Conservation (phyloP, 1,140 invertebrate genomes). For the Drosophila willistoni region DNA sequence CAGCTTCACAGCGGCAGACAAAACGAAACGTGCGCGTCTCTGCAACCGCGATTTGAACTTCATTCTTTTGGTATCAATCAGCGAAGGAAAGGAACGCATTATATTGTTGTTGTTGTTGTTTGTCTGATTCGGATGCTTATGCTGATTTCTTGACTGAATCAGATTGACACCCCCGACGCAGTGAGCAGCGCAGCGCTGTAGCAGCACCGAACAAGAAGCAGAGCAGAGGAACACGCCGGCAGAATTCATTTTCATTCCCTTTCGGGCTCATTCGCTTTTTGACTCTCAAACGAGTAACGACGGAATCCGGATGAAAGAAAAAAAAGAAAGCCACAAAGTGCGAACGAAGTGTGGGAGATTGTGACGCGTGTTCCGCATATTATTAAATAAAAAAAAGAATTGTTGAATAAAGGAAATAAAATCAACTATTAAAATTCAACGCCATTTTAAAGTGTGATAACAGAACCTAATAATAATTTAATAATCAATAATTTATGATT, state of each 20-base stretch:
- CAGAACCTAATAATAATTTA: conserved; percentile 9
- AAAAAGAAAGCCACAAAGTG: conserved; percentile 26
- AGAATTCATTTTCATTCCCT: conserved; percentile 82
- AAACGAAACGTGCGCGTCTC: conserved; percentile 53
- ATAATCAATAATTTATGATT: conserved; percentile 5
- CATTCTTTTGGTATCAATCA: conserved; percentile 81
- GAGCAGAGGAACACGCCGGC: conserved; percentile 52
- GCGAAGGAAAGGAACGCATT: conserved; percentile 36
- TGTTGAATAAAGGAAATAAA: conserved; percentile 30
- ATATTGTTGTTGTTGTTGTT: conserved; percentile 26
- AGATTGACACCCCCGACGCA: conserved; percentile 58
- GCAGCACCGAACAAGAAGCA: conserved; percentile 37
- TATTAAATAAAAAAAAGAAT: conserved; percentile 13
- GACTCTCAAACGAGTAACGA: conserved; percentile 82
- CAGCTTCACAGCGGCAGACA: conserved; percentile 30
- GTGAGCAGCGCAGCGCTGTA: conserved; percentile 37
- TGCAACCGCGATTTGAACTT: conserved; percentile 65
- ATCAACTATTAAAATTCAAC: conserved; percentile 42
- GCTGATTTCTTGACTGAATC: conserved; percentile 70
- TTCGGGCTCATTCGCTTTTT: conserved; percentile 80
- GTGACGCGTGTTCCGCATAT: conserved; percentile 47
- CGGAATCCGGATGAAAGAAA: conserved; percentile 74
- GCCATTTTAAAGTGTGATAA: conserved; percentile 44
- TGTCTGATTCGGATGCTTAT: conserved; percentile 29
- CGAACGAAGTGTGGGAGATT: conserved; percentile 40